Evolutionary conservation across 2,888 invertebrate species (phyloP).

Genomic region (Limenitis camilla): DNA sequence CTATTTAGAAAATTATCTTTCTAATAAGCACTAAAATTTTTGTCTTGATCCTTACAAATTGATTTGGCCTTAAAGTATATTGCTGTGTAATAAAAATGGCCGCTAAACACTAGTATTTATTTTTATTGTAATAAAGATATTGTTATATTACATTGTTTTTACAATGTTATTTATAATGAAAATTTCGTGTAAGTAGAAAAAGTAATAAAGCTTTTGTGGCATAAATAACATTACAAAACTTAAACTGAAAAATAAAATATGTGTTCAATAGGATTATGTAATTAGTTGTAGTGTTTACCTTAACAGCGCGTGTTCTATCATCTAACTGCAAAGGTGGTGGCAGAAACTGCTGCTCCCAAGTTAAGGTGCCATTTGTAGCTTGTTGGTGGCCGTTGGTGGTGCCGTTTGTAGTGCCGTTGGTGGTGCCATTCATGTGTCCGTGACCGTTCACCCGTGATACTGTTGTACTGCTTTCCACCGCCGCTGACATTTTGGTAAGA

Average conservation of each 20-base stretch:
- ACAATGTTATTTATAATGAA: too few relatives aligned
- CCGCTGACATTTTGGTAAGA: conserved; percentile 39
- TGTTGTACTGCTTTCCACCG: conserved; percentile 33
- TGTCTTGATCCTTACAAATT: too few relatives aligned
- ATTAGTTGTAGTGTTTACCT: conserved; percentile 36
- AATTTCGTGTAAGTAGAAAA: too few relatives aligned
- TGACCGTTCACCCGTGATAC: conserved; percentile 31
- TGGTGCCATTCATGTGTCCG: conserved; percentile 21
- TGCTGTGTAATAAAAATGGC: too few relatives aligned
- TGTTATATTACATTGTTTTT: too few relatives aligned
- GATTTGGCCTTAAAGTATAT: too few relatives aligned
- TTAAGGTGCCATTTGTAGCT: conserved; percentile 5
- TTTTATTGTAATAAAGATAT: too few relatives aligned
- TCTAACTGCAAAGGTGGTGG: conserved; percentile 50
- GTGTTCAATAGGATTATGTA: background rate
- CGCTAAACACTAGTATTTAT: too few relatives aligned
- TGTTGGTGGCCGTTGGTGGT: background rate
- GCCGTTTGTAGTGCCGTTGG: conserved; percentile 24
- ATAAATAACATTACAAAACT: too few relatives aligned
- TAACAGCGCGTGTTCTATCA: conserved; percentile 48
- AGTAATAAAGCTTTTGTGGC: too few relatives aligned
- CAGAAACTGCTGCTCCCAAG: conserved; percentile 55
- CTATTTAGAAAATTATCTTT: too few relatives aligned
- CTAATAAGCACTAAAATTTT: too few relatives aligned
- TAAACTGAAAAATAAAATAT: background rate